A percentile compares a stretch with the other conserved stretches of the same genome.
phyloP scores from a whole-genome alignment of 2,888 invertebrate species.

The Rutpela maculata region DNA sequence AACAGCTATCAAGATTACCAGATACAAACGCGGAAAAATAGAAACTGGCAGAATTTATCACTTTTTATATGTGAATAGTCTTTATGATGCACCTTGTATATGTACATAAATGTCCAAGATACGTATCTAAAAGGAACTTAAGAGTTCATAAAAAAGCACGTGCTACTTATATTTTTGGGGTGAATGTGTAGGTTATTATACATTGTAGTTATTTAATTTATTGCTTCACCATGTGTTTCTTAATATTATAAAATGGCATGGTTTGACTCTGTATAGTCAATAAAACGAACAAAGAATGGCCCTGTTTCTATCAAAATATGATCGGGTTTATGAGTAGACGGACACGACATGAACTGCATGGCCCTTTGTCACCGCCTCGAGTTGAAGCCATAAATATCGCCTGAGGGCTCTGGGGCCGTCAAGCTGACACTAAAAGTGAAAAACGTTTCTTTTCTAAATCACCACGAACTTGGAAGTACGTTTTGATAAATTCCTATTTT shows the following conservation, averaged over 20 bases:
- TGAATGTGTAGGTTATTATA: conserved; percentile 1
- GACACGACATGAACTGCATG: conserved; percentile 66
- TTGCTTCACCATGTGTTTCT: conserved; percentile 13
- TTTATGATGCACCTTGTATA: no score
- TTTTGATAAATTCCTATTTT: conserved; percentile 33
- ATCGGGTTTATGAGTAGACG: conserved; percentile 67
- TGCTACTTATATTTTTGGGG: background rate
- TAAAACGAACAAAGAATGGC: conserved; percentile 65
- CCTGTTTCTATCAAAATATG: conserved; percentile 65
- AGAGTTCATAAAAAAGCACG: no score
- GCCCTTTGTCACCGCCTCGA: conserved; percentile 65
- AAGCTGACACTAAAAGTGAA: conserved; percentile 60
- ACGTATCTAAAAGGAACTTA: no score
- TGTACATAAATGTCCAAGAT: no score
- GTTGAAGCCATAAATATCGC: conserved; percentile 66
- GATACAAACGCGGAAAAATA: no score
- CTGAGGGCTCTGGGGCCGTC: conserved; percentile 61
- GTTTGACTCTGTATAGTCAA: conserved; percentile 54
- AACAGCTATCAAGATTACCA: no score
- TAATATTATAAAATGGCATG: conserved; percentile 27
- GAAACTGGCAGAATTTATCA: no score
- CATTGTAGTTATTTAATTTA: conserved; percentile 33
- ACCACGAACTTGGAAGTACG: conserved; percentile 37
- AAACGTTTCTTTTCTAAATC: conserved; percentile 57
- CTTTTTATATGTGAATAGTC: no score